Conservation (phyloP, 2,888 invertebrate species). For the Odontocerum albicorne region DNA sequence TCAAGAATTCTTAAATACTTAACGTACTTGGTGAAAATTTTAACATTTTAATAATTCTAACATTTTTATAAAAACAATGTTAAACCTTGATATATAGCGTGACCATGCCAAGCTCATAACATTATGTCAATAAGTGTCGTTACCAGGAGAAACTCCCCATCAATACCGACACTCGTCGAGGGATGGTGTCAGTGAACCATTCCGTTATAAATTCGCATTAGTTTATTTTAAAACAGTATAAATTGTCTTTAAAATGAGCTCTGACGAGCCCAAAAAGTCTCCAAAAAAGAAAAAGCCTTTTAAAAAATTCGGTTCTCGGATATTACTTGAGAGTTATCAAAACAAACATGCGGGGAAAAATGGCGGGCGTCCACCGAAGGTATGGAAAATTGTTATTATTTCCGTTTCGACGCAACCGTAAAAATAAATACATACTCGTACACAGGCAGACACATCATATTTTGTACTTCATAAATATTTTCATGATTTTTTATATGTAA, state of each 20-base stretch:
- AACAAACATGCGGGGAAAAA: constrained; percentile 29
- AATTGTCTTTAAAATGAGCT: constrained; percentile 14
- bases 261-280: constrained; percentile 13
- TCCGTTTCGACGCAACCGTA: too few species aligned
- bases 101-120: too few species aligned
- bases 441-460: too few species aligned
- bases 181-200: neutral
- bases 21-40: too few species aligned
- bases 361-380: constrained; percentile 32
- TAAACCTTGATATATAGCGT: too few species aligned
- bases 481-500: too few species aligned
- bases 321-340: constrained; percentile 29
- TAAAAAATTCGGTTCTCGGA: constrained; percentile 25
- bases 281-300: constrained; percentile 25
- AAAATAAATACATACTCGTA: too few species aligned
- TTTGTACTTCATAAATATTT: too few species aligned
- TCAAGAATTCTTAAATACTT: too few species aligned
- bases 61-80: too few species aligned
- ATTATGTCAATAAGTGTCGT: constrained; percentile 18
- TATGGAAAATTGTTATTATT: neutral
- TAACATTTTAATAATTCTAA: too few species aligned
- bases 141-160: neutral
- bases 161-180: neutral
- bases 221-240: neutral
- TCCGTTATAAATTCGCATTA: neutral